Percentiles rank a stretch among this genome's conserved stretches.
Conservation (phyloP, 2,797 vertebrate species). For the Masticophis lateralis region DNA sequence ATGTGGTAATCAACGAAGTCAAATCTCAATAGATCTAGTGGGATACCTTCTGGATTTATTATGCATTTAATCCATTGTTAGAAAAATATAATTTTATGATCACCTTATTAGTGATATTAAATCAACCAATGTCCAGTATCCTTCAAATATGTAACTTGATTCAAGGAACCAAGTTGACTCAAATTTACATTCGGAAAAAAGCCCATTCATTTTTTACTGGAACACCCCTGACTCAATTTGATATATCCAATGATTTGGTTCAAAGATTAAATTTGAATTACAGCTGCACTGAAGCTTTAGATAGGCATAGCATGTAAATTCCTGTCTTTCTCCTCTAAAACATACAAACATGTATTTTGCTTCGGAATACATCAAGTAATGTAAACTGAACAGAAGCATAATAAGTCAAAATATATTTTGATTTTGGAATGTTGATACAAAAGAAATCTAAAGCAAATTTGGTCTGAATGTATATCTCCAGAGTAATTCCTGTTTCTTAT, state of each 20-base stretch:
- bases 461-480: neutral
- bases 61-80: neutral
- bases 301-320: neutral
- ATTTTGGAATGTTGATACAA: neutral
- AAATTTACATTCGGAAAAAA: neutral
- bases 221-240: neutral
- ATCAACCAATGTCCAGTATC: neutral
- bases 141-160: neutral
- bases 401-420: neutral
- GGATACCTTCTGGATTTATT: neutral
- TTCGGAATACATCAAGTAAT: neutral
- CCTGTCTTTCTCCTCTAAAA: neutral
- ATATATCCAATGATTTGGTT: neutral
- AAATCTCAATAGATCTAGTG: neutral
- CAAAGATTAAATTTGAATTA: neutral
- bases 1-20: neutral
- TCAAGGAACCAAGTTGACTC: neutral
- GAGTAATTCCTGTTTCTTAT: neutral
- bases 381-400: neutral
- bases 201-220: neutral
- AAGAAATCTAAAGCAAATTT: neutral
- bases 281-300: neutral
- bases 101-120: neutral
- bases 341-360: neutral
- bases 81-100: neutral